A percentile compares a stretch with the other conserved stretches of the same genome.
Conservation (phyloP, 2,797 vertebrate genomes). For the Spinibarbus caldwelli region DNA sequence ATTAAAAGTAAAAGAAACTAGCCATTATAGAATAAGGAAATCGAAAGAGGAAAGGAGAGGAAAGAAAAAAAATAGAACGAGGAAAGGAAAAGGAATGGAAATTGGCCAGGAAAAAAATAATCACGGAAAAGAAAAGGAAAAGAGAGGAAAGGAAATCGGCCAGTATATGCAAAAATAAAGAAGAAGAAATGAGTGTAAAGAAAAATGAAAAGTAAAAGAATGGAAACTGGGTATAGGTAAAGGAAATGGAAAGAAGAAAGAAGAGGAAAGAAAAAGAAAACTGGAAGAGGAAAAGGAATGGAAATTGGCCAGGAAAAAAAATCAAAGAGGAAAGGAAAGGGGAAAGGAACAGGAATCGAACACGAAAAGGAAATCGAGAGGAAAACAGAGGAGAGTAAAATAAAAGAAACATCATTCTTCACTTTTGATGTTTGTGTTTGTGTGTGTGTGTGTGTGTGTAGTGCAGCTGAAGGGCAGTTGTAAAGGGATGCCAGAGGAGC, state of each 20-base stretch:
- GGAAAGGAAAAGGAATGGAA: neutral
- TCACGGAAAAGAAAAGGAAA: neutral
- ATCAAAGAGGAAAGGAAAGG: neutral
- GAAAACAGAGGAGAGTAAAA: neutral
- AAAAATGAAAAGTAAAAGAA: neutral
- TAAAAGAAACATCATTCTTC: conserved; percentile 1
- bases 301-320: neutral
- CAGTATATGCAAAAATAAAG: neutral
- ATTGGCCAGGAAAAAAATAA: too few species aligned
- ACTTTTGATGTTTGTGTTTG: neutral
- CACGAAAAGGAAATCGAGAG: neutral
- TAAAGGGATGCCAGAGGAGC: conserved; percentile 27
- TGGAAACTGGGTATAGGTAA: neutral
- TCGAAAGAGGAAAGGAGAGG: neutral
- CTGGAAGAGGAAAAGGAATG: neutral
- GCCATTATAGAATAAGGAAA: neutral
- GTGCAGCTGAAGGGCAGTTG: conserved; percentile 18
- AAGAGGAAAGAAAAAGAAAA: too few species aligned
- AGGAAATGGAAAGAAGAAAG: neutral
- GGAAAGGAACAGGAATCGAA: neutral
- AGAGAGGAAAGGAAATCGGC: neutral
- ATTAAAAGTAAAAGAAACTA: neutral
- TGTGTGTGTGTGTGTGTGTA: neutral
- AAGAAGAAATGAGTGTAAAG: neutral
- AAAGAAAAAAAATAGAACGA: neutral